Evolutionary conservation across 37 sponge, comb jelly and placozoan genomes (phyloP), one percentile per base, ranked within the genome.

Genomic region (Spongilla lacustris): DNA sequence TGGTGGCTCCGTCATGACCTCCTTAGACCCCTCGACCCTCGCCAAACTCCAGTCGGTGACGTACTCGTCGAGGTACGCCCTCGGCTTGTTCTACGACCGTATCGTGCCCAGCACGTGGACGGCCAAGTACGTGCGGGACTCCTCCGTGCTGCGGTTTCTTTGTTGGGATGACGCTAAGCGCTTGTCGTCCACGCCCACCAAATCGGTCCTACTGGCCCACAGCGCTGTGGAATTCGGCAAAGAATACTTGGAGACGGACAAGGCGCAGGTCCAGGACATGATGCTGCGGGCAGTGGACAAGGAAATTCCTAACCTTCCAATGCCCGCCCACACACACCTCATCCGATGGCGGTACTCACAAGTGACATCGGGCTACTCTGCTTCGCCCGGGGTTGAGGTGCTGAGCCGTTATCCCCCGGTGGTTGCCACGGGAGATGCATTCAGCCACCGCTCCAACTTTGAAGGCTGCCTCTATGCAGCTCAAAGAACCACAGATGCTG

Each of bases 1-100:
- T 14, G 25, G 71, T 3, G 92, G 88, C 17, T 68, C 83, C 36
- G 30, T 87, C 10, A 4, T 80, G 0, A n/a, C 67, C 27, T 72
- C 50, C 4, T 36, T 68, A 13, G 78, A 69, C 35, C 67, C 72
- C 22, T 83, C 71, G 4, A 50, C 26, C 4, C 19, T n/a, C 6
- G 23, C 74, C 36, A 85, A 74, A 9, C 68, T 91, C 1, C 27
- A 66, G 17, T n/a, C 68, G 22, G 87, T 87, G 19, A 34, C 58
- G 37, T 91, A 91, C 79, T 84, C 92, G 12, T 83, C 88, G 24
- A 73, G 92, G 12, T 91, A 87, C 87, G 92, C 92, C 34, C 58
- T 91, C 67, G 92, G 84, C 21, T 50, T 91, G n/a, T 83, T 86
- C 41, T 91, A 86, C 74, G 77, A 76, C 14, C 50, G 50, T 12